Evolutionary conservation across 2,888 invertebrate species (phyloP), one percentile per base, ranked within the genome.

Genomic region (Lycia hirtaria): DNA sequence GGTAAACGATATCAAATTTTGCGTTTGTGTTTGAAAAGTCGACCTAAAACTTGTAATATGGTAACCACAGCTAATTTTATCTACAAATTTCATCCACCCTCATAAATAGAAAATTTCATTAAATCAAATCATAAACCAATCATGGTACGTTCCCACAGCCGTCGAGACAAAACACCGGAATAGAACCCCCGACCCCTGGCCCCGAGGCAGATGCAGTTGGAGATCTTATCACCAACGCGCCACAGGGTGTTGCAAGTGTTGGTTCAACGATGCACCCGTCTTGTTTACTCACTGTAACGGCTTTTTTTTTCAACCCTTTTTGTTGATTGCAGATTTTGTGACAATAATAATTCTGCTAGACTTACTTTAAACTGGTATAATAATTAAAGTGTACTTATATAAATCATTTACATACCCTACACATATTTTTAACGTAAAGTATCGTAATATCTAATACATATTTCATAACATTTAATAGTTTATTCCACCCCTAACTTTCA

Each of bases 91-190:
- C 17, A 26, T 28, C n/a, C 14, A 28, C 64, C 62, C 61, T 60
- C 60, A 61, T 54, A 56, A 70, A 69, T 62, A 66, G 70, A 68
- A 71, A 75, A 73, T 38, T 38, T 7, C 67, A 76, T 61, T 60
- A 79, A 81, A 85, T 83, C 76, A 83, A 85, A 87, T 87, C 80
- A 84, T 84, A 87, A 87, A 81, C 82, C 81, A 88, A 89, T 87
- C 83, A 83, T 74, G 73, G 65, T 64, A 65, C 60, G 79, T 87
- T 88, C 88, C 86, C 88, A 88, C 85, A 87, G 81, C 75, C 73
- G 70, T 68, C 72, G 80, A 80, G 83, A 85, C 83, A 83, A 83
- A 83, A 77, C 82, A 81, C 85, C 86, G 86, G 85, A 87, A 82
- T 84, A 71, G 81, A 86, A 85, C 85, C 87, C 56, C 83, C 83